Conservation (phyloP, 2,797 vertebrate species). For the Sebastes flavidus region DNA sequence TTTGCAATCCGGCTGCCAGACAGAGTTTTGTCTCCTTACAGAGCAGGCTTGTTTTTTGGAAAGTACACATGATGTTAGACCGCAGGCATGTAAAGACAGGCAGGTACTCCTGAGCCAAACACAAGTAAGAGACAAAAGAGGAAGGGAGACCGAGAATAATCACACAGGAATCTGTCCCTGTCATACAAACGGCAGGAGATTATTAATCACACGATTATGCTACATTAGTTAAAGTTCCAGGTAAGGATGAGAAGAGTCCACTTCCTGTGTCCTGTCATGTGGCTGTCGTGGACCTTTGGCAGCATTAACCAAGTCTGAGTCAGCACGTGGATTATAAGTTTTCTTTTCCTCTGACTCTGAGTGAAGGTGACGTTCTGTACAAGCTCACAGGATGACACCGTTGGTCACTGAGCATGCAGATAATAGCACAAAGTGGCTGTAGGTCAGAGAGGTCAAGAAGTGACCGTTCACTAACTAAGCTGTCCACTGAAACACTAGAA, state of each 20-base stretch:
- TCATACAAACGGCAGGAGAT: conserved; percentile 1
- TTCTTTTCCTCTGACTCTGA: not conserved
- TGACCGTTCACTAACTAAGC: not conserved
- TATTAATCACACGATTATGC: conserved; percentile 63
- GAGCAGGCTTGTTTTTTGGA: conserved; percentile 35
- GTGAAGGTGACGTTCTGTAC: not conserved
- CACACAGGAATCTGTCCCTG: conserved; percentile 28
- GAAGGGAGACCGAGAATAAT: conserved; percentile 22
- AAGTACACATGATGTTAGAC: conserved; percentile 33
- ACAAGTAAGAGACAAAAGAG: conserved; percentile 2
- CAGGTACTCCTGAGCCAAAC: conserved; percentile 11
- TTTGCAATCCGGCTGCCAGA: conserved; percentile 52
- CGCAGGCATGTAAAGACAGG: conserved; percentile 61
- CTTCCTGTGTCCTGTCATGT: conserved; percentile 18
- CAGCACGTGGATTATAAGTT: conserved; percentile 5
- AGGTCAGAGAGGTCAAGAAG: not conserved
- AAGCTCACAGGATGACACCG: not conserved
- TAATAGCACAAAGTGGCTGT: not conserved
- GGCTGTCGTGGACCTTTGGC: not conserved
- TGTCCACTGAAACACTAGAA: not conserved
- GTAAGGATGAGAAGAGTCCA: conserved; percentile 31
- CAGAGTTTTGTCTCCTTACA: conserved; percentile 32
- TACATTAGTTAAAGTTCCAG: conserved; percentile 33
- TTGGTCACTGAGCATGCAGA: not conserved
- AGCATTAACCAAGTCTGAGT: conserved; percentile 45